Evolutionary conservation across 2,888 invertebrate genomes (phyloP), one percentile per base, ranked within the genome.

Genomic region (Andrena bucephala): DNA sequence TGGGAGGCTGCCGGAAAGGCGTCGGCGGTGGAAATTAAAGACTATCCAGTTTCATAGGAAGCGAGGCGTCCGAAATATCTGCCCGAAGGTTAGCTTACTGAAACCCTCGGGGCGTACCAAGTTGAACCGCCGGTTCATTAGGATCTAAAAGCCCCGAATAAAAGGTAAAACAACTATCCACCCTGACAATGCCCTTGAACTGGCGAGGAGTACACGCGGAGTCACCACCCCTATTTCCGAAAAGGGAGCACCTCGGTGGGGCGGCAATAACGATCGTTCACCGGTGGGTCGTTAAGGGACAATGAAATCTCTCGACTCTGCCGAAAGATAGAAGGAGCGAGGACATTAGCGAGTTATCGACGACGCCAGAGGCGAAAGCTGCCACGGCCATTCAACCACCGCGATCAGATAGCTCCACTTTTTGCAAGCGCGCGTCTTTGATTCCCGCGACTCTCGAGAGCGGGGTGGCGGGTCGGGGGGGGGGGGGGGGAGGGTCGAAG

Each of bases 341-440:
- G 72, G 54, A 72, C 81, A 81, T 81, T 81, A 81, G 81, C 62
- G 63, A 66, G 71, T 67, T 81, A 81, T 81, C 80, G 80, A 72
- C 81, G 66, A 20, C 31, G 29, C 54, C 54, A 13, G 33, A 16
- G 31, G 62, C 54, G 31, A 69, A 33, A 69, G 54, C 69, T 48
- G 52, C 78, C 48, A 42, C 13, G 63, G 8, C 77, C 33, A 57
- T 48, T 63, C 79, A 78, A 31, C 42, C 27, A 48, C 27, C 36
- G 29, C 50, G 81, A 81, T 81, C 80, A n/a, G 71, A 71, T 78
- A 59, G 48, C 13, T 1, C 8, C 29, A 31, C 36, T 66, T 80
- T 80, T 80, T 67, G 78, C 68, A 48, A 69, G 42, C 7, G 27
- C 16, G 24, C 62, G 24, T 71, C 36, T 79, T 63, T 31, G 36